A percentile compares a stretch with the other conserved stretches of the same genome.
These are phyloP conservation scores for Abrostola tripartita DNA, from an alignment of 2,888 invertebrate species.

Conservation along the genomic window DNA sequence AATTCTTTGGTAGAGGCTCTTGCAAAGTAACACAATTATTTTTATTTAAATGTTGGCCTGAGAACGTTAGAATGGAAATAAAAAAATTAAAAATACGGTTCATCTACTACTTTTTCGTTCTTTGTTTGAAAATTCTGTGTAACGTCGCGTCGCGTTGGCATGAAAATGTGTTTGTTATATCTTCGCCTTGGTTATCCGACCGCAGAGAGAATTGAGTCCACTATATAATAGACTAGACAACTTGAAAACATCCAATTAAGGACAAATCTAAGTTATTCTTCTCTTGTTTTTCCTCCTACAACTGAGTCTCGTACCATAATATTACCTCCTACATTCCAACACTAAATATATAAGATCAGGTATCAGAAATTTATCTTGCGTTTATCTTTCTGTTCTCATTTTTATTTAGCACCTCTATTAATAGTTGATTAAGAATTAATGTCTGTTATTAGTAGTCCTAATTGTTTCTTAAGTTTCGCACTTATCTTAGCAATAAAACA, in stretches of 20 bases:
- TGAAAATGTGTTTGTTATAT: constrained; percentile 61
- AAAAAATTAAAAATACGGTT: constrained; percentile 19
- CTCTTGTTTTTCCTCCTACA: constrained; percentile 52
- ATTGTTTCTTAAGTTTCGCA: no score
- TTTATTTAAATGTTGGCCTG: no score
- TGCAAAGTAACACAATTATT: no score
- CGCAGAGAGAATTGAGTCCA: constrained; percentile 69
- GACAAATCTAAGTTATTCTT: constrained; percentile 67
- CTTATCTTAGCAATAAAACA: no score
- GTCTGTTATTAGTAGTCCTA: no score
- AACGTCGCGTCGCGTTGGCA: constrained; percentile 34
- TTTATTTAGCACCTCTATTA: no score
- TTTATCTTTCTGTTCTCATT: no score
- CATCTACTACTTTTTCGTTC: constrained; percentile 46
- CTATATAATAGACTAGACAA: constrained; percentile 70
- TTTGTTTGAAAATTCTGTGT: constrained; percentile 57
- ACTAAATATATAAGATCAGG: no score
- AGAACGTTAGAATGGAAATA: background rate
- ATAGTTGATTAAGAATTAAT: no score
- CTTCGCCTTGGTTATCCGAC: constrained; percentile 57
- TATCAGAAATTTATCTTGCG: no score
- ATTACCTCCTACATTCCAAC: background rate
- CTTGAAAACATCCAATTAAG: constrained; percentile 69
- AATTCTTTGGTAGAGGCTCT: no score
- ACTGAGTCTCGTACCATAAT: background rate